Evolutionary conservation across 2,113 vertebrate species (phyloP).

Genomic region (Alexandromys fortis): DNA sequence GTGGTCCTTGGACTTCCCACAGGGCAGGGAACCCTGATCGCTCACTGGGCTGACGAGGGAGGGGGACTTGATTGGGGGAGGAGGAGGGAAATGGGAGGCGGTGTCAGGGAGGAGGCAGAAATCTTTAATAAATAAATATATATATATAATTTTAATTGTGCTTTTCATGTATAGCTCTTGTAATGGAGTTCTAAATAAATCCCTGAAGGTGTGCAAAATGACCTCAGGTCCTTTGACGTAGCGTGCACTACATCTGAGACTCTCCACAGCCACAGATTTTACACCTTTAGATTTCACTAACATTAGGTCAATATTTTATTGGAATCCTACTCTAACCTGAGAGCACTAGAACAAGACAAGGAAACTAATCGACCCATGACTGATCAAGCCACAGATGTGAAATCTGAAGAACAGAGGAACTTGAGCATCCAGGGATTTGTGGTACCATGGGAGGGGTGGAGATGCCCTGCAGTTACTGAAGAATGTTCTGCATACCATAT

Average conservation of each 20-base stretch:
- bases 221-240: background rate
- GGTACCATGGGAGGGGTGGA: background rate
- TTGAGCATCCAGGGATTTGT: too few species aligned
- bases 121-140: too few species aligned
- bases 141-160: conserved; percentile 9
- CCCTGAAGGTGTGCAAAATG: background rate
- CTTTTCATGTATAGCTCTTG: conserved; percentile 33
- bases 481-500: background rate
- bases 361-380: background rate
- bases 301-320: background rate
- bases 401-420: background rate
- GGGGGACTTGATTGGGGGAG: too few species aligned
- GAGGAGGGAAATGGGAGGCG: too few species aligned
- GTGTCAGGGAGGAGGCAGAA: too few species aligned
- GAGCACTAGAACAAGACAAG: background rate
- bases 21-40: too few species aligned
- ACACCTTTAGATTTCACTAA: background rate
- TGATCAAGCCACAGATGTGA: background rate
- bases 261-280: background rate
- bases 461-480: background rate
- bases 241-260: background rate
- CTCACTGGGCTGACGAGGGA: too few species aligned
- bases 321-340: background rate
- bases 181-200: conserved; percentile 35
- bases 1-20: too few species aligned